A percentile compares a stretch with the other conserved stretches of the same genome.
Evolutionary conservation across 2,113 vertebrate species (phyloP).

Genomic region (Phrynocephalus versicolor): DNA sequence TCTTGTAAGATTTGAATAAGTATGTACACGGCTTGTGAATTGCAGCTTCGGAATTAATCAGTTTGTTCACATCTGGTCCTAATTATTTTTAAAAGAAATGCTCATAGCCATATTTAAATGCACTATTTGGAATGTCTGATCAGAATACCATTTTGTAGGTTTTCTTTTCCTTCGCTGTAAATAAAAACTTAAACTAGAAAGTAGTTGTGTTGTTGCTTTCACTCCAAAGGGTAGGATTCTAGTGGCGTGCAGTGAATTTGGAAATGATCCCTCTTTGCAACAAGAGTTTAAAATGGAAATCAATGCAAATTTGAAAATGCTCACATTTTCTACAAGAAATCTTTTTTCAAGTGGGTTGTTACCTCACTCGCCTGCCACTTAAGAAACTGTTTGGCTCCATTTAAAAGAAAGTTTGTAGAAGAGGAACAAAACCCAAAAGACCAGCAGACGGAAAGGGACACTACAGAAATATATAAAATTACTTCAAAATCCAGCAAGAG

Average conservation of each 20-base stretch:
- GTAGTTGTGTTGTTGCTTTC: neutral
- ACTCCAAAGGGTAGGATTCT: neutral
- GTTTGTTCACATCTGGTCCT: neutral
- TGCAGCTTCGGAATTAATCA: neutral
- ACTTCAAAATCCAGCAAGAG: neutral
- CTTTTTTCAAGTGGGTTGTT: neutral
- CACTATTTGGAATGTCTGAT: neutral
- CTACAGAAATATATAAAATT: neutral
- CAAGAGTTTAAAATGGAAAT: slow-evolving; percentile 34
- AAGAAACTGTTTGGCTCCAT: neutral
- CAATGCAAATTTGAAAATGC: slow-evolving; percentile 20
- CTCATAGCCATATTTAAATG: neutral
- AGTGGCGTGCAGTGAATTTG: slow-evolving; percentile 10
- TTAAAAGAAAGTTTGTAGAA: neutral
- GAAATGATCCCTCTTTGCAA: slow-evolving; percentile 19
- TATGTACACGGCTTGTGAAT: neutral
- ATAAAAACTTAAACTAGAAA: slow-evolving; percentile 1
- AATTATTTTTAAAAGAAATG: neutral
- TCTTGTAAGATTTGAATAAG: neutral
- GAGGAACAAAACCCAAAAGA: neutral
- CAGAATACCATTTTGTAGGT: neutral
- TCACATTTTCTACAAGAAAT: neutral
- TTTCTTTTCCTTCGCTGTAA: neutral
- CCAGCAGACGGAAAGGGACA: neutral
- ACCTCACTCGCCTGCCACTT: neutral